phyloP scores from a whole-genome alignment of 2,797 vertebrate species.

The Apodemus agrarius region DNA sequence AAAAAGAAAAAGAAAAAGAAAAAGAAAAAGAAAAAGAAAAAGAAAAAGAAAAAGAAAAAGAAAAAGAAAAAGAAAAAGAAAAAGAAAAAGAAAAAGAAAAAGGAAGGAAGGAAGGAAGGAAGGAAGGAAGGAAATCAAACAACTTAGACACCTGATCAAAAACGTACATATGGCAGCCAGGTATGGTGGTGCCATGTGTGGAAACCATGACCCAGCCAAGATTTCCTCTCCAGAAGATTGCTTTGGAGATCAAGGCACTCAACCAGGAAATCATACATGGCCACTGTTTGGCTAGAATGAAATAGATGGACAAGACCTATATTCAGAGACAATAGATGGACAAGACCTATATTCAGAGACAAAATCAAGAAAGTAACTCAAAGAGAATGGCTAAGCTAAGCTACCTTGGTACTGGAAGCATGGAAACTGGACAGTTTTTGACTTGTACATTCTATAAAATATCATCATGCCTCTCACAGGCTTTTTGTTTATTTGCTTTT shows the following conservation, averaged over 20 bases:
- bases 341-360: not conserved
- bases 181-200: not conserved
- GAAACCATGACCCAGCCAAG: not conserved
- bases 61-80: too few species aligned
- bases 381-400: too few species aligned
- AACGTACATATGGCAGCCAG: not conserved
- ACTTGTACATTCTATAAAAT: not conserved
- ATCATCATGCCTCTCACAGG: not conserved
- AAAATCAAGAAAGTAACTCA: not conserved
- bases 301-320: not conserved
- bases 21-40: too few species aligned
- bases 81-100: too few species aligned
- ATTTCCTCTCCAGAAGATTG: not conserved
- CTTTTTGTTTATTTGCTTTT: not conserved
- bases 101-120: too few species aligned
- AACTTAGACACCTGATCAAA: not conserved
- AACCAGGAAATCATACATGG: not conserved
- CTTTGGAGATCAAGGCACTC: not conserved
- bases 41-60: too few species aligned
- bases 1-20: too few species aligned
- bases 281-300: not conserved
- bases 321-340: not conserved
- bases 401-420: too few species aligned
- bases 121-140: not conserved
- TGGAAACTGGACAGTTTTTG: not conserved